These are phyloP conservation scores for Lepidotrigona ventralis DNA, from an alignment of 1,140 invertebrate species.

Conservation along the genomic window DNA sequence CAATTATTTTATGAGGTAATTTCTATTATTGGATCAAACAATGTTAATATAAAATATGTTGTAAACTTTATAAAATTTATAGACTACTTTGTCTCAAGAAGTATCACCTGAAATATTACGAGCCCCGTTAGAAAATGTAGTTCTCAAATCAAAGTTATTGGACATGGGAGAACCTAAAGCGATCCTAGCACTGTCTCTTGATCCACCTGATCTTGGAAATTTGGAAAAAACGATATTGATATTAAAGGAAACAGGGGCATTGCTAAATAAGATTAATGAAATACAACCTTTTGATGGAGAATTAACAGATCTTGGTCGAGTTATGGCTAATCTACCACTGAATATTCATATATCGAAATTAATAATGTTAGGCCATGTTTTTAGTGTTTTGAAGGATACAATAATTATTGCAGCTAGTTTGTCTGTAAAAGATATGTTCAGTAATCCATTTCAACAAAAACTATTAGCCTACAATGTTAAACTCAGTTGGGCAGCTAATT, in stretches of 20 bases:
- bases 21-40: constrained; percentile 33
- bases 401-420: constrained; percentile 94
- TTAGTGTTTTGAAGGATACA: constrained; percentile 90
- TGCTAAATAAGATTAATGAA: constrained; percentile 82
- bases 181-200: constrained; percentile 90
- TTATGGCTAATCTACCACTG: constrained; percentile 91
- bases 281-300: constrained; percentile 89
- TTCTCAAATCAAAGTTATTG: constrained; percentile 92
- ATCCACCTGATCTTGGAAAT: constrained; percentile 92
- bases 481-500: constrained; percentile 89
- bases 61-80: constrained; percentile 27
- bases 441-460: constrained; percentile 85
- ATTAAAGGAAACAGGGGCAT: constrained; percentile 91
- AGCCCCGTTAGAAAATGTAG: constrained; percentile 89
- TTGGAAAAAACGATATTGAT: constrained; percentile 89
- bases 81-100: constrained; percentile 79
- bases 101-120: constrained; percentile 88
- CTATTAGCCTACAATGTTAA: constrained; percentile 89
- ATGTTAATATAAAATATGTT: constrained; percentile 1
- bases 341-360: constrained; percentile 91
- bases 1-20: constrained; percentile 86
- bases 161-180: constrained; percentile 91
- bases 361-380: constrained; percentile 93
- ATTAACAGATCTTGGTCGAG: constrained; percentile 90
- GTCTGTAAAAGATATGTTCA: constrained; percentile 90